Evolutionary conservation across 2,797 vertebrate species (phyloP).

Genomic region (Scarus forsteni): DNA sequence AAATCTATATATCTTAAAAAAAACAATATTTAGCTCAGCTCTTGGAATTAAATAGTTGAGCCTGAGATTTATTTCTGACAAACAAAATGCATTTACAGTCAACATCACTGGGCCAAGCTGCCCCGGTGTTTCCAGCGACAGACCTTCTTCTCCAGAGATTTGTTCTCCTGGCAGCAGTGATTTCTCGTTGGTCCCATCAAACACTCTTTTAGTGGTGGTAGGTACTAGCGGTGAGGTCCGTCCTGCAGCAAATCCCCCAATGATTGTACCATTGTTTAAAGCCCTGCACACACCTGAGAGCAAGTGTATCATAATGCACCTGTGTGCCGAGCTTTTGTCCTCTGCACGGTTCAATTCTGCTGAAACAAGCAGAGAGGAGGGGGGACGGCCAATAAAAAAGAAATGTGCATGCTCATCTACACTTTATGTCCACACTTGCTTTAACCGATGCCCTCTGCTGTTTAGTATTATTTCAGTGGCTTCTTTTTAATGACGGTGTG

Average conservation of each 20-base stretch:
- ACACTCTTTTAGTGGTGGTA: constrained; percentile 1
- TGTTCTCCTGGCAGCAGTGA: background rate
- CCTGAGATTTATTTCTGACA: background rate
- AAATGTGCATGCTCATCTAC: constrained; percentile 2
- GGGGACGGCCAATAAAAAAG: constrained; percentile 3
- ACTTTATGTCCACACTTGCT: background rate
- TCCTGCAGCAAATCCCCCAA: constrained; percentile 8
- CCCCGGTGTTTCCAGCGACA: background rate
- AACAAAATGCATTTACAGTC: background rate
- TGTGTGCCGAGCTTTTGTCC: constrained; percentile 15
- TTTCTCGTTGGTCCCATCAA: constrained; percentile 21
- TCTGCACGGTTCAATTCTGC: background rate
- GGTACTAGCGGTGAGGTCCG: constrained; percentile 28
- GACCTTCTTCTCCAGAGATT: constrained; percentile 1
- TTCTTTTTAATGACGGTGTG: constrained; percentile 30
- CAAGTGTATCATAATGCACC: constrained; percentile 1
- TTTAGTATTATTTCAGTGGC: constrained; percentile 32
- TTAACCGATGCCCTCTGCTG: background rate
- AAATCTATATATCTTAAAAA: too few relatives aligned
- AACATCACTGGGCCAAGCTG: background rate
- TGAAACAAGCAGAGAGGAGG: constrained; percentile 5
- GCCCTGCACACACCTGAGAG: constrained; percentile 22
- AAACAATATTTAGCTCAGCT: too few relatives aligned
- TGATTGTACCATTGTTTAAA: constrained; percentile 31
- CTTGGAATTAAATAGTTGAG: background rate